Evolutionary conservation across 2,113 vertebrate genomes (phyloP), one percentile per base, ranked within the genome.

Genomic region (Apteryx owenii): DNA sequence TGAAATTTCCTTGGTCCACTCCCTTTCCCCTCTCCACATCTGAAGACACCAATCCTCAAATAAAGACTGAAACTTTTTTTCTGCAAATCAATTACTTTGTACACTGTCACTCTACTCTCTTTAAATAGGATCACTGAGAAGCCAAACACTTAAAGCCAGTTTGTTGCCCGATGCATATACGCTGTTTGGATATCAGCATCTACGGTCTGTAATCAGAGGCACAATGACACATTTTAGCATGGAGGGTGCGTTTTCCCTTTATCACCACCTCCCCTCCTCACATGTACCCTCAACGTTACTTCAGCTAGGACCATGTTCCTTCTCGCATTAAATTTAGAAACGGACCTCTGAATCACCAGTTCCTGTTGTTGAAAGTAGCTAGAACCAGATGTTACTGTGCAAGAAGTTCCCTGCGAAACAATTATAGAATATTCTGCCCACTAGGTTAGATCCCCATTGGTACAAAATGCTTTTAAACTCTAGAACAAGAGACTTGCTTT

Each of bases 321-420:
- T 64, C 76, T 93, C 46, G 10, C 60, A 85, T 80, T 88, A 96
- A 89, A 95, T 93, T 93, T 96, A 94, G 89, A 86, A 95, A 71
- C 79, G 88, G 88, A 83, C 64, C 53, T 89, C 88, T 95, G 94
- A 95, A 94, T 96, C 97, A 97, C 50, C 71, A 89, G 84, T 93
- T 96, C 84, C 92, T 91, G 78, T 93, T 94, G 92, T 53, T 62
- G 53, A 84, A 90, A 95, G 70, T 23, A 82, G 86, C 86, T 72
- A 92, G 83, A 92, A 95, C 86, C 78, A 94, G 86, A 97, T 73
- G 85, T 71, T 83, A 70, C 9, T 86, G 73, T 56, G 81, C 50
- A 85, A 76, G 73, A 87, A 79, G 62, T 72, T 91, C 87, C 62
- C 73, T 85, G 90, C 80, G 76, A 94, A 93, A 87, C 36, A 93